Evolutionary conservation across 2,888 invertebrate genomes (phyloP), one percentile per base, ranked within the genome.

Genomic region (Autographa pulchrina): DNA sequence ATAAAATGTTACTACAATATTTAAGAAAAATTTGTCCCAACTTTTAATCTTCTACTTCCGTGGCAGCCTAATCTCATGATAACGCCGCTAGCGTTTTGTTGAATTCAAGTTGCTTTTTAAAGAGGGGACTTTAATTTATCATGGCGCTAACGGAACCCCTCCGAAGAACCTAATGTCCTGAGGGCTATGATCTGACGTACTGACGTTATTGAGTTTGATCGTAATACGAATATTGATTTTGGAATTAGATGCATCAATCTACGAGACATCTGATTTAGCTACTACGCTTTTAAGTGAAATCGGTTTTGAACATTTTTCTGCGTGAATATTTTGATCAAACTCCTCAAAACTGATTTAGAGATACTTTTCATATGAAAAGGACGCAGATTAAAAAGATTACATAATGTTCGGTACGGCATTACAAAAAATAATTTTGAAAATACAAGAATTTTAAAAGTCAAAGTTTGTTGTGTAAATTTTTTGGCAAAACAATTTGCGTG

Each of bases 71-170:
- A 88, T 87, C 82, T 86, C 70, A 64, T 69, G 75, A 82, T 83
- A 83, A 74, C 75, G 73, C 67, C 72, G 81, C 81, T 83, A 81
- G 73, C 85, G 75, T 81, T 75, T 71, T 78, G 74, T 77, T 78
- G 82, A 83, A 81, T 81, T 80, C 82, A 86, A 88, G 83, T 89
- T 85, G 84, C 82, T 89, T 88, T 88, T 89, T 62, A 84, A 87
- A 86, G 81, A 84, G 84, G 86, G 85, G 84, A 72, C 72, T 66
- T 75, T 75, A 75, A 76, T 87, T 90, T 89, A 88, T 89, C 88
- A 89, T 89, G 87, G 90, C 88, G 85, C 54, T 59, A 69, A 61
- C 59, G 66, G 85, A 80, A 82, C 88, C 84, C 89, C 89, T 91
- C 89, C 85, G 84, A 86, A 74, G 82, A 75, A 85, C 83, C 80